Evolutionary conservation across 2,113 vertebrate genomes (phyloP).

Genomic region (Bos taurus): DNA sequence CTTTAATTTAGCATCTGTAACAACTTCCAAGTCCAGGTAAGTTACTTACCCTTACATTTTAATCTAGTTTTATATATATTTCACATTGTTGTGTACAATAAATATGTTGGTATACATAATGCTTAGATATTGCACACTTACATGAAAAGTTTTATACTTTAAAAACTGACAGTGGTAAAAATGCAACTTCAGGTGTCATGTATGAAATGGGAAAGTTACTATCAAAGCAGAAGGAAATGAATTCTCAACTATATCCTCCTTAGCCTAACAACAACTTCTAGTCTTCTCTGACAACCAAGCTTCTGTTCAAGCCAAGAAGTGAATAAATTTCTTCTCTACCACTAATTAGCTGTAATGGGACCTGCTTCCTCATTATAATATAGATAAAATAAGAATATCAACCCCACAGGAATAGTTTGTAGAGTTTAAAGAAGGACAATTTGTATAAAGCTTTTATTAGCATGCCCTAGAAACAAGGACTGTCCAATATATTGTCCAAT

Average conservation of each 20-base stretch:
- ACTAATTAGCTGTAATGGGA: neutral
- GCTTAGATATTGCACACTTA: neutral
- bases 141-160: neutral
- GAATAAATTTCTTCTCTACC: neutral
- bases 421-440: neutral
- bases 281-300: neutral
- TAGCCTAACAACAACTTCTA: neutral
- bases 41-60: neutral
- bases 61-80: neutral
- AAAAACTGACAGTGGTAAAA: neutral
- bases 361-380: neutral
- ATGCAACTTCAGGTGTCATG: neutral
- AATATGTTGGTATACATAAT: neutral
- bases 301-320: neutral
- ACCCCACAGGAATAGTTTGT: neutral
- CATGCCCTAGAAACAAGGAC: neutral
- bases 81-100: neutral
- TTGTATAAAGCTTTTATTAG: neutral
- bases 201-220: neutral
- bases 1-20: neutral
- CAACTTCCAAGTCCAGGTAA: neutral
- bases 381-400: neutral
- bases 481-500: neutral
- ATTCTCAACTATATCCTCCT: neutral
- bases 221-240: neutral